phyloP scores from a whole-genome alignment of 1,140 invertebrate species.

The Drosophila parvula region DNA sequence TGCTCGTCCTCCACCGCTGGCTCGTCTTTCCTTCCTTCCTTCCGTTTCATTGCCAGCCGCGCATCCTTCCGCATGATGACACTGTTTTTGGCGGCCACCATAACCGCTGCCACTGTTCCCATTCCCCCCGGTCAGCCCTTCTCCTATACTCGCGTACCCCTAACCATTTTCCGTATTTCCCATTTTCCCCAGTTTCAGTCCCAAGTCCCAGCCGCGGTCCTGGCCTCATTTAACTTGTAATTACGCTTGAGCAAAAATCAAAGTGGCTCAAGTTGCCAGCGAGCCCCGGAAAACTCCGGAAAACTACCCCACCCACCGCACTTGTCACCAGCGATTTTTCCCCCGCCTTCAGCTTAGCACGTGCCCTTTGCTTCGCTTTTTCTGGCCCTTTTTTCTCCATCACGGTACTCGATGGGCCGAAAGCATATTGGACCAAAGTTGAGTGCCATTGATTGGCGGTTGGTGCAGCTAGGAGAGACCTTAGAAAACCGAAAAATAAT shows the following conservation, averaged over 20 bases:
- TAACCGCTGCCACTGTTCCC: conserved; percentile 23
- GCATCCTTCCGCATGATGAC: conserved; percentile 81
- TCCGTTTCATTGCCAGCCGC: conserved; percentile 81
- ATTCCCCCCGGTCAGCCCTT: conserved; percentile 1
- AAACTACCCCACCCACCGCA: conserved; percentile 15
- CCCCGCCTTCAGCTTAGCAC: conserved; percentile 33
- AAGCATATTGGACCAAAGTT: conserved; percentile 31
- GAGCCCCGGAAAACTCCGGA: conserved; percentile 16
- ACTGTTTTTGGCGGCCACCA: conserved; percentile 77
- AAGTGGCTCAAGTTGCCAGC: conserved; percentile 80
- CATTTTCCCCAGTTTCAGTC: conserved; percentile 32
- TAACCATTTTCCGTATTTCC: conserved; percentile 30
- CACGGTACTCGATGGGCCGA: conserved; percentile 12
- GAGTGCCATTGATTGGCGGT: conserved; percentile 23
- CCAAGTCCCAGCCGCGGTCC: conserved; percentile 56
- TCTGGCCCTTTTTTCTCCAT: conserved; percentile 17
- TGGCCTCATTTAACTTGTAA: conserved; percentile 83
- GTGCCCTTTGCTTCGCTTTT: conserved; percentile 29
- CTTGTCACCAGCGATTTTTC: conserved; percentile 23
- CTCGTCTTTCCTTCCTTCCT: conserved; percentile 70
- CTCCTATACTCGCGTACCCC: conserved; percentile 9
- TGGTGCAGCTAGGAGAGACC: not conserved
- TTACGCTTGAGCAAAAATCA: conserved; percentile 83
- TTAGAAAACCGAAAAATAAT: not conserved
- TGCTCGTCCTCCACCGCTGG: conserved; percentile 48